These are phyloP conservation scores for Metacarcinus magister DNA, from an alignment of 2,888 invertebrate genomes.

Conservation along the genomic window DNA sequence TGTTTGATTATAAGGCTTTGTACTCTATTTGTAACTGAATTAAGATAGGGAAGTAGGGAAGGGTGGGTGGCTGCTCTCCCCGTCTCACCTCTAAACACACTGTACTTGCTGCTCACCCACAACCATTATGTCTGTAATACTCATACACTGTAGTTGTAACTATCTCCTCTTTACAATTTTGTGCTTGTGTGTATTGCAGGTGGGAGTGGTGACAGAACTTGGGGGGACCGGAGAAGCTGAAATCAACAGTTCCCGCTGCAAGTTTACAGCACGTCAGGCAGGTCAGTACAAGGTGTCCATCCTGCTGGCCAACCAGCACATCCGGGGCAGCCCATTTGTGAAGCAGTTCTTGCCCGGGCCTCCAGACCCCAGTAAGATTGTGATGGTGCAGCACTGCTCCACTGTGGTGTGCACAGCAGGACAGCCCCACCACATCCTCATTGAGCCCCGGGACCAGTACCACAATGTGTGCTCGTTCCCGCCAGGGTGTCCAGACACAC, in stretches of 20 bases:
- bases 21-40: too few species aligned
- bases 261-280: constrained; percentile 95
- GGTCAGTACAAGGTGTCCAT: constrained; percentile 95
- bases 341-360: constrained; percentile 93
- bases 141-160: neutral
- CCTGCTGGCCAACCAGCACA: constrained; percentile 90
- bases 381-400: constrained; percentile 92
- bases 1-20: too few species aligned
- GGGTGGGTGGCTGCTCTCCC: too few species aligned
- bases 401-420: constrained; percentile 93
- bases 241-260: constrained; percentile 94
- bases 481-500: constrained; percentile 87
- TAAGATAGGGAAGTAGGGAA: too few species aligned
- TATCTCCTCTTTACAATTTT: neutral
- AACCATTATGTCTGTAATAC: too few species aligned
- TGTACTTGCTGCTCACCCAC: too few species aligned
- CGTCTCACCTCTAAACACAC: too few species aligned
- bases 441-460: constrained; percentile 96
- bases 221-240: constrained; percentile 93
- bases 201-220: constrained; percentile 93
- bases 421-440: constrained; percentile 90
- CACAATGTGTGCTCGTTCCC: constrained; percentile 90
- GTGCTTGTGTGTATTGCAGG: constrained; percentile 43
- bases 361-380: constrained; percentile 92
- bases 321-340: constrained; percentile 94